Conservation (phyloP, 2,113 vertebrate genomes). For the Panthera leo region DNA sequence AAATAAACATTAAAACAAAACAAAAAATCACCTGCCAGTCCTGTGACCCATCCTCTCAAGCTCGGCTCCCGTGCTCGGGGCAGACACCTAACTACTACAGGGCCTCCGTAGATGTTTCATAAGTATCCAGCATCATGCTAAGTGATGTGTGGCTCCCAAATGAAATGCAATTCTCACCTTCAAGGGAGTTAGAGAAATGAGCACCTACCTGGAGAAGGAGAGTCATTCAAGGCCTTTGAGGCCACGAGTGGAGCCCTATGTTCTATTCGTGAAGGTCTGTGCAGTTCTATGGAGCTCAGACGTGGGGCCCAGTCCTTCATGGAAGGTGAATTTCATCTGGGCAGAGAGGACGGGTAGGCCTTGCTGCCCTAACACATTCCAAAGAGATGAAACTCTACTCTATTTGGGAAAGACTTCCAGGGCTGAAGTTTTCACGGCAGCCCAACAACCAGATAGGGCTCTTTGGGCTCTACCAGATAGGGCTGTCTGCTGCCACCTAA, state of each 20-base stretch:
- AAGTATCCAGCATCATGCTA: not conserved
- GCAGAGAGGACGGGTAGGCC: not conserved
- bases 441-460: not conserved
- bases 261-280: not conserved
- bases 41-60: not conserved
- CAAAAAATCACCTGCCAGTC: not conserved
- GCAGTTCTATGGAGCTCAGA: not conserved
- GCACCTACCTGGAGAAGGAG: not conserved
- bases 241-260: not conserved
- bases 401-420: not conserved
- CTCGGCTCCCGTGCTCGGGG: not conserved
- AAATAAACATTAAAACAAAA: too few species aligned
- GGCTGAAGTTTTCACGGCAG: not conserved
- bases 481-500: not conserved
- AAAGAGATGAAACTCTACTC: conserved; percentile 42
- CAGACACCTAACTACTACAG: too few species aligned
- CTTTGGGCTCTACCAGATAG: not conserved
- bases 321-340: not conserved
- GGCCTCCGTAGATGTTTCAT: not conserved
- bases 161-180: not conserved
- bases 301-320: not conserved
- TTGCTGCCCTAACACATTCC: not conserved
- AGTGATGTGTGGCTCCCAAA: not conserved
- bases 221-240: not conserved
- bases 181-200: not conserved